Conservation (phyloP, 2,113 vertebrate genomes). For the Tragelaphus scriptus region DNA sequence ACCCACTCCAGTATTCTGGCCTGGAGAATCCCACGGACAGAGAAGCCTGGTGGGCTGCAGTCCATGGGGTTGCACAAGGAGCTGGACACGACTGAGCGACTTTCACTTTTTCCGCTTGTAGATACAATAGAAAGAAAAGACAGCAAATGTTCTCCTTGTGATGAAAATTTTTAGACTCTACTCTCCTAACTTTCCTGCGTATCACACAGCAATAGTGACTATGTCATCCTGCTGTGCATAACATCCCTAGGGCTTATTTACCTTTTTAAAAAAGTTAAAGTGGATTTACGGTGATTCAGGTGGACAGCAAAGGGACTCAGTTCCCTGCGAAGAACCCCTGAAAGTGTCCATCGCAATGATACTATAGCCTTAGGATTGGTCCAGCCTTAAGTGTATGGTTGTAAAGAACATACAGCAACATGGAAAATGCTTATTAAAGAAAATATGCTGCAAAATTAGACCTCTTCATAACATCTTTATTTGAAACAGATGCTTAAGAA, state of each 20-base stretch:
- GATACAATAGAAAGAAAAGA: neutral
- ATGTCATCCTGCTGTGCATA: accelerated
- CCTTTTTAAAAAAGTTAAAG: neutral
- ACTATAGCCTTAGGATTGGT: neutral
- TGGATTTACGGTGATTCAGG: neutral
- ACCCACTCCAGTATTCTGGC: neutral
- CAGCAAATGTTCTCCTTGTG: neutral
- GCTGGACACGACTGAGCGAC: accelerated
- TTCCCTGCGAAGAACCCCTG: neutral
- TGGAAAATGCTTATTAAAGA: neutral
- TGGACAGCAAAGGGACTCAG: neutral
- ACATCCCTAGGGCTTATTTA: neutral
- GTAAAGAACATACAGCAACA: neutral
- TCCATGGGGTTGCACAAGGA: neutral
- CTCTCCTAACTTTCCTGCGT: neutral
- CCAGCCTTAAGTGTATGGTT: neutral
- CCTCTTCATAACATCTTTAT: neutral
- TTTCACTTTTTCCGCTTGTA: neutral
- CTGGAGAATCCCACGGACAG: neutral
- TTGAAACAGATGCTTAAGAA: neutral
- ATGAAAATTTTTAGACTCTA: neutral
- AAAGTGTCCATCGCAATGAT: neutral
- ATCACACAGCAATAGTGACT: accelerated
- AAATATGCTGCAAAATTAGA: neutral
- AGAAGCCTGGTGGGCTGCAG: neutral